phyloP scores from a whole-genome alignment of 2,888 invertebrate genomes.

The Acrobasis repandana region DNA sequence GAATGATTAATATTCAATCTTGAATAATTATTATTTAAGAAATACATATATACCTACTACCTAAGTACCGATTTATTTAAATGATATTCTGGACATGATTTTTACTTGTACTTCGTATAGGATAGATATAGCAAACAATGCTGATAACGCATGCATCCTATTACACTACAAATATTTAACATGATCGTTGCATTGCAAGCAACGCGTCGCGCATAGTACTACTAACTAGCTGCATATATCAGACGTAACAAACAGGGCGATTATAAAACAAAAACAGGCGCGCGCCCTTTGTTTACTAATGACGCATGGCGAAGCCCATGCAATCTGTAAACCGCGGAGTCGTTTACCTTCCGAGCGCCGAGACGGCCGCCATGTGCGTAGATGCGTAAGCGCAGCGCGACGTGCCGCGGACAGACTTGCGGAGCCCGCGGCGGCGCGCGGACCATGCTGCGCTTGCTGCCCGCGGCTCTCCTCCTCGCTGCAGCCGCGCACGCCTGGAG shows the following conservation, averaged over 20 bases:
- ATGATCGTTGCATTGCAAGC: constrained; percentile 25
- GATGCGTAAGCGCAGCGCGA: constrained; percentile 70
- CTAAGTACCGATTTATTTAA: neutral
- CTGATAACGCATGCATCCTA: constrained; percentile 14
- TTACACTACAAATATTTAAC: constrained; percentile 15
- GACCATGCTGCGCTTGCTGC: constrained; percentile 75
- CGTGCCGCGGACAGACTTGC: constrained; percentile 60
- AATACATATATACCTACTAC: no score
- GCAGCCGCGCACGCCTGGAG: constrained; percentile 51
- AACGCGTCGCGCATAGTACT: constrained; percentile 23
- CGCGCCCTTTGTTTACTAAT: constrained; percentile 80
- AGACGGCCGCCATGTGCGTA: constrained; percentile 78
- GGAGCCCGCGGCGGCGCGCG: constrained; percentile 71
- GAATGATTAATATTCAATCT: no score
- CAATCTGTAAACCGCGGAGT: constrained; percentile 76
- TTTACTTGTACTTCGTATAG: neutral
- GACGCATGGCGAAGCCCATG: constrained; percentile 75
- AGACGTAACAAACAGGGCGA: constrained; percentile 49
- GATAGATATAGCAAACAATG: neutral
- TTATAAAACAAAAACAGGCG: constrained; percentile 68
- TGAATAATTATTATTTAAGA: no score
- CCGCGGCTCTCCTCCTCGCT: constrained; percentile 63
- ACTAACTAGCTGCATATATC: constrained; percentile 36
- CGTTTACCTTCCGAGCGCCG: constrained; percentile 79
- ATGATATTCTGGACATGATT: neutral